These are phyloP conservation scores for Scaptomyza montana DNA, from an alignment of 1,140 invertebrate species.

Conservation along the genomic window DNA sequence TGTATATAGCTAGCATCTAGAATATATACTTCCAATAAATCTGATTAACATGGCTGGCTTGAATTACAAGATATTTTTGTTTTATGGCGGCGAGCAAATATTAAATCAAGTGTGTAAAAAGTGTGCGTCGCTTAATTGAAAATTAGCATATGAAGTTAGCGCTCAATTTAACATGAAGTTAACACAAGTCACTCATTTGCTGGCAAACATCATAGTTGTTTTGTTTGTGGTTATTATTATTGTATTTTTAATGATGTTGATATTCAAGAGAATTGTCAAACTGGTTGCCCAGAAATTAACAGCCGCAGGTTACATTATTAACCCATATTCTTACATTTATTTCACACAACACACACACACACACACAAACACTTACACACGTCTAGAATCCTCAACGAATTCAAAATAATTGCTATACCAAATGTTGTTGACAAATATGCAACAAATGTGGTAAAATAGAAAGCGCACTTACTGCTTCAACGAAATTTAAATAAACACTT, in stretches of 20 bases:
- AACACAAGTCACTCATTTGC: slow-evolving; percentile 58
- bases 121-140: slow-evolving; percentile 45
- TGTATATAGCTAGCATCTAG: too few relatives aligned
- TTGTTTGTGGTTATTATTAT: slow-evolving; percentile 11
- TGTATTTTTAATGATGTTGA: slow-evolving; percentile 29
- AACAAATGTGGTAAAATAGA: slow-evolving; percentile 6
- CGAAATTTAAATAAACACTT: not conserved
- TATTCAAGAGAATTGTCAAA: slow-evolving; percentile 48
- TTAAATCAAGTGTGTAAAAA: slow-evolving; percentile 58
- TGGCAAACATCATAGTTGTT: slow-evolving; percentile 3
- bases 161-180: slow-evolving; percentile 55
- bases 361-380: too few relatives aligned
- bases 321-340: slow-evolving; percentile 18
- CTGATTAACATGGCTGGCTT: not conserved
- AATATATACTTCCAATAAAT: not conserved
- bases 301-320: slow-evolving; percentile 21
- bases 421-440: not conserved
- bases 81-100: not conserved
- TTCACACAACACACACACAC: too few relatives aligned
- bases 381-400: not conserved
- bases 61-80: slow-evolving; percentile 11
- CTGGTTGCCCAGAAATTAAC: slow-evolving; percentile 19
- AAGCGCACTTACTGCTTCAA: not conserved
- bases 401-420: not conserved
- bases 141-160: slow-evolving; percentile 72